Base-by-base conservation (phyloP, 2,113 vertebrate genomes). In the Merops nubicus region DNA sequence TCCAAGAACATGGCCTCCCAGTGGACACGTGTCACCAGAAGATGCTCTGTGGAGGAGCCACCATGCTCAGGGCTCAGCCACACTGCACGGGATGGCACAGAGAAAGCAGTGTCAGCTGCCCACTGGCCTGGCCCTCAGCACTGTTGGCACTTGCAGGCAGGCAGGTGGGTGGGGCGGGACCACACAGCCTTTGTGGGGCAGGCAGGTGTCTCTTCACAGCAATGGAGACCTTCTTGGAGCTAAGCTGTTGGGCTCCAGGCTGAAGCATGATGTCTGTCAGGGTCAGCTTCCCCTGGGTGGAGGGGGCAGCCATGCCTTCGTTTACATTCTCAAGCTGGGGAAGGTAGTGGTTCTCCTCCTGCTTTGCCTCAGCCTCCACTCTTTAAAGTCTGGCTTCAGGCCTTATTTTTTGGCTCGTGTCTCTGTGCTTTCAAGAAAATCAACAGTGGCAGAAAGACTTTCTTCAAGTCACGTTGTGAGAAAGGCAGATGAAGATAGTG, bases 111-210 rank as follows among this genome's bases (percentile, higher is more conserved):
- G 12, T 10, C 26, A 13, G 12, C 28, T 50, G 11, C 19, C 19
- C 5, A 1, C 9, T 4, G 1, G 9, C 25, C 42, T 17, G 18
- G 31, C 8, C 8, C 5, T 38, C 1, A 1, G 11, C 16, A 25
- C 34, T 42, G 21, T 8, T 13, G 9, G 14, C 14, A 26, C 29
- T 40, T 26, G 25, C 1, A 1, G 17, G n/a, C 50, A 21, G 9
- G 47, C 20, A 60, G 9, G 19, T 47, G 67, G 33, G 11, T 26
- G 28, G 34, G 47, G 62, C 10, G 16, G 47, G 15, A 8, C 36
- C n/a, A 34, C 0, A 2, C 21, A 23, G 6, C n/a, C 29, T 47
- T 47, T 50, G 5, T 34, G 2, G 3, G 21, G 17, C 29, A 48
- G 26, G 19, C 12, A 62, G 40, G 3, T 53, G 25, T 40, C 45